phyloP scores from a whole-genome alignment of 2,797 vertebrate genomes.

The Pteropus rufus region DNA sequence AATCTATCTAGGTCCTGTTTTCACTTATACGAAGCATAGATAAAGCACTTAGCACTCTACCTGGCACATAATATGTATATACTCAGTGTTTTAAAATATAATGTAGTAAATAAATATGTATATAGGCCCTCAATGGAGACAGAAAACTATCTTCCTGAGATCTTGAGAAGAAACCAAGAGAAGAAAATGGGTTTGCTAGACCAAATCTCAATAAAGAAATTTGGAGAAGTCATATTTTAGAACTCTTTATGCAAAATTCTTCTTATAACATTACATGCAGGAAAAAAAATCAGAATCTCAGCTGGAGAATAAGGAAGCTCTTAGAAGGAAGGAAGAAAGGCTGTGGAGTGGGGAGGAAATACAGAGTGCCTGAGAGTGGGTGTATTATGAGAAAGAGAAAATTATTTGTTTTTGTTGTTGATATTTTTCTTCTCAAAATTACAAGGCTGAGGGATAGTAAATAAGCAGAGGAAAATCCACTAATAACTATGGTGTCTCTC shows the following conservation, averaged over 20 bases:
- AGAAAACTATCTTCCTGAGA: not conserved
- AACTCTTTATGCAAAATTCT: not conserved
- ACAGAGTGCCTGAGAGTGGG: rapidly evolving
- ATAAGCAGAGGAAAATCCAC: constrained; percentile 32
- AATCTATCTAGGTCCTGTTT: not conserved
- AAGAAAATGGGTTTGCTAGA: not conserved
- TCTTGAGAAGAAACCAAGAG: not conserved
- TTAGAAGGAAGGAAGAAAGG: not conserved
- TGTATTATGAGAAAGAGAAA: not conserved
- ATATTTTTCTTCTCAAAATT: constrained; percentile 36
- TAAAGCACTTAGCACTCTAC: not conserved
- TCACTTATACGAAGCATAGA: not conserved
- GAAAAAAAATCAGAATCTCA: not conserved
- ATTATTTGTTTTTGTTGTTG: constrained; percentile 27
- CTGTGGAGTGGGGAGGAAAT: not conserved
- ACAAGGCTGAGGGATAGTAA: not conserved
- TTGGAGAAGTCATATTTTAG: not conserved
- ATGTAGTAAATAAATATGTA: not conserved
- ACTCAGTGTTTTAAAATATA: not conserved
- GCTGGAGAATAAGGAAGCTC: not conserved
- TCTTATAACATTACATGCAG: not conserved
- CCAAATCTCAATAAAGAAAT: not conserved
- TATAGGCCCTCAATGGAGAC: not conserved
- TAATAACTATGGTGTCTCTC: constrained; percentile 17
- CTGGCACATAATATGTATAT: not conserved